These are phyloP conservation scores for Drosophila nasuta DNA, from an alignment of 1,140 invertebrate species.

Conservation along the genomic window DNA sequence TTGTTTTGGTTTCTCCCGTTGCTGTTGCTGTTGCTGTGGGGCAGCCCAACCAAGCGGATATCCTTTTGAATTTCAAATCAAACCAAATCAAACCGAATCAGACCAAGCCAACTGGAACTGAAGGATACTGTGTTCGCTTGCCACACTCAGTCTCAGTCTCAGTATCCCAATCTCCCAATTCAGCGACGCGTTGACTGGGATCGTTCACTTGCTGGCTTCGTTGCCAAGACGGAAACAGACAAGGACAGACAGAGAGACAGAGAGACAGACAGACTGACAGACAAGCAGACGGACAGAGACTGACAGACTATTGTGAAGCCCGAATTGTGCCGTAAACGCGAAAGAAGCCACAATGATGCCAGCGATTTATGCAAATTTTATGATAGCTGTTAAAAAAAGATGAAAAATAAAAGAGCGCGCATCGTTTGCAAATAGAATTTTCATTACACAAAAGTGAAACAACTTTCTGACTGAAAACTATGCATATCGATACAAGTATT, in stretches of 20 bases:
- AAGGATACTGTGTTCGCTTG: constrained; percentile 60
- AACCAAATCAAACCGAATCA: constrained; percentile 65
- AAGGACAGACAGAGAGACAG: background rate
- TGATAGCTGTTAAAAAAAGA: constrained; percentile 15
- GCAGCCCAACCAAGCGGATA: constrained; percentile 59
- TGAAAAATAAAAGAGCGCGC: background rate
- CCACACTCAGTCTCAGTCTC: constrained; percentile 20
- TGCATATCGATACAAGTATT: background rate
- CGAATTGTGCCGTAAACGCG: constrained; percentile 4
- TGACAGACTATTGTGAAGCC: constrained; percentile 7
- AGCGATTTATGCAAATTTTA: constrained; percentile 25
- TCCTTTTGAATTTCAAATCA: constrained; percentile 63
- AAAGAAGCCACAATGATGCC: background rate
- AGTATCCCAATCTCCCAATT: no score
- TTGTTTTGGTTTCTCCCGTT: no score
- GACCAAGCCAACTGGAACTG: constrained; percentile 69
- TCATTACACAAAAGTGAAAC: constrained; percentile 1
- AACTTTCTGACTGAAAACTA: background rate
- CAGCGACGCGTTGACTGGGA: constrained; percentile 18
- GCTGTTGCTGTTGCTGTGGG: constrained; percentile 1
- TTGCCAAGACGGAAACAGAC: background rate
- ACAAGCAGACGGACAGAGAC: background rate
- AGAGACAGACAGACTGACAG: background rate
- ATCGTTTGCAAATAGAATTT: constrained; percentile 1
- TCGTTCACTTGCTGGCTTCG: constrained; percentile 18